Percentiles rank a stretch among this genome's conserved stretches.
These are phyloP conservation scores for Tholera decimalis DNA, from an alignment of 2,888 invertebrate genomes.

Conservation along the genomic window DNA sequence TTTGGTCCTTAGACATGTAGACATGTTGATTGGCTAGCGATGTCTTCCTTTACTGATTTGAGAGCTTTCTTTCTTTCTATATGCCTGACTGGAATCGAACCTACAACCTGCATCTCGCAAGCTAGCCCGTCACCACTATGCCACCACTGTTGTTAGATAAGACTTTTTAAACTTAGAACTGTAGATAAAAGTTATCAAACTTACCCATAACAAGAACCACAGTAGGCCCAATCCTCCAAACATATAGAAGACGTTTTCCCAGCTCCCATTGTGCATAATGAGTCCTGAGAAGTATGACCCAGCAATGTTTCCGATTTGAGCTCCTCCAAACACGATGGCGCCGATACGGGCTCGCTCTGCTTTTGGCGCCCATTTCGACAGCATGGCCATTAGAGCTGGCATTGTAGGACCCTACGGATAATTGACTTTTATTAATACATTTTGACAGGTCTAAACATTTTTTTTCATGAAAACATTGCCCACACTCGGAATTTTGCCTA, in stretches of 20 bases:
- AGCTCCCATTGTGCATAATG: conserved; percentile 87
- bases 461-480: too few relatives aligned
- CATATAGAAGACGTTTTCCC: conserved; percentile 92
- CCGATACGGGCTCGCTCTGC: conserved; percentile 90
- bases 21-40: too few relatives aligned
- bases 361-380: conserved; percentile 92
- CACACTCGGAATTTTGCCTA: too few relatives aligned
- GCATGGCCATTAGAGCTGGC: conserved; percentile 92
- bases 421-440: neutral
- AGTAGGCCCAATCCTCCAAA: conserved; percentile 89
- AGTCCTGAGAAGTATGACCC: conserved; percentile 90
- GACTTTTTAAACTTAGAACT: neutral
- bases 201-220: conserved; percentile 90
- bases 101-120: too few relatives aligned
- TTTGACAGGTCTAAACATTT: neutral
- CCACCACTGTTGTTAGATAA: too few relatives aligned
- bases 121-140: too few relatives aligned
- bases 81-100: too few relatives aligned
- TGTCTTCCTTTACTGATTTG: too few relatives aligned
- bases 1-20: too few relatives aligned
- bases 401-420: conserved; percentile 90
- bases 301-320: conserved; percentile 90
- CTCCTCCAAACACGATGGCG: conserved; percentile 91
- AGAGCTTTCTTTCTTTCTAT: too few relatives aligned
- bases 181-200: conserved; percentile 40